A percentile compares a stretch with the other conserved stretches of the same genome.
phyloP scores from a whole-genome alignment of 37 sponge, comb jelly and placozoan genomes.

The Cladorhizidae sp. region DNA sequence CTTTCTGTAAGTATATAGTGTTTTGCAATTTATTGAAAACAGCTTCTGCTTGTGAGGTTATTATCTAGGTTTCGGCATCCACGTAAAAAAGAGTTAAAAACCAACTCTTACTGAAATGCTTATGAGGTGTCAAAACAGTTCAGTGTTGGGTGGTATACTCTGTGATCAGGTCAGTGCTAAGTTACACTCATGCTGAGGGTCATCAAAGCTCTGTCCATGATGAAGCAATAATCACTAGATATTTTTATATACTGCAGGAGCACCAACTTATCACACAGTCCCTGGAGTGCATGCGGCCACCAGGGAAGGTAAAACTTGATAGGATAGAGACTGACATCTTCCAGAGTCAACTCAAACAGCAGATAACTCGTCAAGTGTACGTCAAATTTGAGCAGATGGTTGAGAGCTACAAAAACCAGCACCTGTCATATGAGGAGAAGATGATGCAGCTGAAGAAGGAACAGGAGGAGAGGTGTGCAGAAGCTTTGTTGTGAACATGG shows the following conservation, averaged over 20 bases:
- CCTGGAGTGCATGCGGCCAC: conserved; percentile 67
- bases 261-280: conserved; percentile 71
- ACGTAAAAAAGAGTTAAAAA: no score
- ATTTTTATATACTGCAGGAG: conserved; percentile 25
- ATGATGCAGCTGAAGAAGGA: conserved; percentile 7
- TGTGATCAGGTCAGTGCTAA: no score
- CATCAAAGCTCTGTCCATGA: no score
- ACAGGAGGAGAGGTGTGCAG: conserved; percentile 13
- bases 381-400: conserved; percentile 85
- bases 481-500: background rate
- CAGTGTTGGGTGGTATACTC: background rate
- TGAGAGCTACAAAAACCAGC: conserved; percentile 65
- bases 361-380: conserved; percentile 83
- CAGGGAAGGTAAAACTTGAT: conserved; percentile 70
- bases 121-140: background rate
- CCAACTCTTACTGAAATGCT: background rate
- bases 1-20: no score
- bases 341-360: conserved; percentile 74
- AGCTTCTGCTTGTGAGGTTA: no score
- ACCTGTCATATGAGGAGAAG: conserved; percentile 19
- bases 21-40: no score
- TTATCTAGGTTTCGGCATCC: no score
- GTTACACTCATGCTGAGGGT: no score
- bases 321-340: conserved; percentile 62
- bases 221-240: no score